Evolutionary conservation across 2,888 invertebrate genomes (phyloP), one percentile per base, ranked within the genome.

Genomic region (Schrankia costaestrigalis): DNA sequence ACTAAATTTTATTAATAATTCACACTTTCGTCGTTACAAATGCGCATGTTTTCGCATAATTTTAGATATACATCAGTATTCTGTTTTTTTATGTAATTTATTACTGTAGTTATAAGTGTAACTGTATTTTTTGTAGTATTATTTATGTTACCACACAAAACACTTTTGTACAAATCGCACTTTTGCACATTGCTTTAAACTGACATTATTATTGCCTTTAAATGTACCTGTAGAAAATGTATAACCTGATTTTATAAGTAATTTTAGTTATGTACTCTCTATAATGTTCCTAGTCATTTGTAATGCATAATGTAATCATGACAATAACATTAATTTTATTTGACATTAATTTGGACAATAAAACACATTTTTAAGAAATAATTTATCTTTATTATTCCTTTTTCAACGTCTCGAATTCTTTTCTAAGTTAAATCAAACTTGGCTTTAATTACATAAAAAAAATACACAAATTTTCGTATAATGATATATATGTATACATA

Each of bases 381-480:
- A 85, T 85, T 83, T 79, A 71, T 79, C 70, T 86, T 85, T 85
- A 82, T 83, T 83, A 81, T 82, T 82, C 78, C 80, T 79, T 83
- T 82, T 80, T 81, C 56, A 81, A 81, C 72, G 77, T 85, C 81
- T 84, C 78, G 77, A 83, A 78, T 78, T 85, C 78, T 81, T 81
- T 79, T 79, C 84, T 86, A 85, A 83, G 79, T 80, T 78, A 78
- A 86, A 85, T 80, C 82, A 85, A 86, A 84, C 78, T 83, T 85
- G 73, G 82, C 78, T 83, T 83, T 83, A 82, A 78, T 81, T 83
- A 87, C 86, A 86, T 82, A 69, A 78, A 86, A 85, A 81, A 84
- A 86, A 82, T 85, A 87, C 84, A 86, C 82, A 84, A 83, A 81
- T 81, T 80, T 74, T 18, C 17, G 22, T 37, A 34, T 67, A n/a